Evolutionary conservation across 1,140 invertebrate genomes (phyloP), one percentile per base, ranked within the genome.

Genomic region (Aphelinus certus): DNA sequence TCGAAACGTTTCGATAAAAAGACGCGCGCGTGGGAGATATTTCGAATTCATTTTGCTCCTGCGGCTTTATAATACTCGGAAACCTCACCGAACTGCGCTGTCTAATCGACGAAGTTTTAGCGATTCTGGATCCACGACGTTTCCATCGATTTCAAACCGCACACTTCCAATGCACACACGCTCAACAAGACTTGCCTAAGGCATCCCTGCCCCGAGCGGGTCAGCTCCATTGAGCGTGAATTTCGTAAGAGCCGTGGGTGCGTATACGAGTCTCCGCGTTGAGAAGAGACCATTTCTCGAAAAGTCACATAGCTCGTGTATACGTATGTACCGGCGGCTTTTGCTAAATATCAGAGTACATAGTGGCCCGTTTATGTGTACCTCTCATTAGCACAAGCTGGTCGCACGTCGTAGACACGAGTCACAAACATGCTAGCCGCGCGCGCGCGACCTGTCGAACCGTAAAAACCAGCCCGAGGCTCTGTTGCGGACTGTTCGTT

Each of bases 361-460:
- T 82, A 85, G 67, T 71, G 74, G 76, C 71, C 81, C 75, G 79
- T 26, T 80, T 80, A 48, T 82, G 81, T 85, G 82, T 84, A 83
- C 82, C 82, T 82, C 84, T 84, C 84, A 86, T 86, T 86, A 86
- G 83, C 85, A 86, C 85, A 78, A 82, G 77, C 83, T 81, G 82
- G 80, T 77, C 79, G 69, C 77, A 72, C 77, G 26, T 26, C 66
- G 73, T 73, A 77, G 68, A 76, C 78, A 79, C 71, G 53, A 67
- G 42, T 6, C 7, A 63, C 51, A 51, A 47, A 62, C 26, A 26
- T 26, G 26, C 26, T 26, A 26, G 26, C 26, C 26, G 26, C 26
- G 26, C 26, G 26, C 26, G 26, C 26, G 26, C 26, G 26, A 26
- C 26, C 26, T 26, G 58, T 51, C 42, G 71, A 69, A 26, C 9